Base-by-base conservation (phyloP, 1,140 invertebrate genomes). In the Zaprionus inermis region DNA sequence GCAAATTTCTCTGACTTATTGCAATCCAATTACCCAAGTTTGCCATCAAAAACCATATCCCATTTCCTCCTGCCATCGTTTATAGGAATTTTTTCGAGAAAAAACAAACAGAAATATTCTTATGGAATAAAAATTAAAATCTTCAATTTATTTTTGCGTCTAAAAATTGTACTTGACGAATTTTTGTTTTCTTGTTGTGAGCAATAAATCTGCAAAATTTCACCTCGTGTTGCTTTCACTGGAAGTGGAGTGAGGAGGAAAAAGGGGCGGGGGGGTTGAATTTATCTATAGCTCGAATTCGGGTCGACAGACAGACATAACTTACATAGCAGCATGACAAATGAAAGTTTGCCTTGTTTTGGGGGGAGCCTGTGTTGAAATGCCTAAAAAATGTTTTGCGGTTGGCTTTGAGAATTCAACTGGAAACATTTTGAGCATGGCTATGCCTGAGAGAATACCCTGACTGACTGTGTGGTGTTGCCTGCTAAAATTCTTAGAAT, bases 321-420 rank as follows among this genome's bases (percentile, higher is more conserved):
- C 70, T 49, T 63, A 72, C 32, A 36, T 41, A 67, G 55, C 71
- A 36, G 71, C 59, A 82, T 82, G 80, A 83, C 79, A 83, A 83
- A 83, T 79, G 76, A 38, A 76, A 79, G 46, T 76, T 84, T 69
- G 68, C 59, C 76, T 84, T 76, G 59, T 63, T 54, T 73, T 28
- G 5, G 24, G 24, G 5, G 59, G 51, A 54, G 55, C 34, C 41
- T 71, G 59, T 52, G 46, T 59, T 72, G 70, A 68, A 68, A 67
- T 66, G 54, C 64, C 71, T 65, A 55, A 60, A 60, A 73, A 73
- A 73, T 73, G 55, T 68, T 59, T 16, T 72, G 70, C 56, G 70
- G 70, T 55, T 59, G 59, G 61, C 64, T 68, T 73, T 73, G 64
- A 59, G 59, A 81, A 73, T 54, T 76, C 67, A 80, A 69, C 76